A percentile compares a stretch with the other conserved stretches of the same genome.
Conservation (phyloP, 2,113 vertebrate genomes). For the Conger conger region DNA sequence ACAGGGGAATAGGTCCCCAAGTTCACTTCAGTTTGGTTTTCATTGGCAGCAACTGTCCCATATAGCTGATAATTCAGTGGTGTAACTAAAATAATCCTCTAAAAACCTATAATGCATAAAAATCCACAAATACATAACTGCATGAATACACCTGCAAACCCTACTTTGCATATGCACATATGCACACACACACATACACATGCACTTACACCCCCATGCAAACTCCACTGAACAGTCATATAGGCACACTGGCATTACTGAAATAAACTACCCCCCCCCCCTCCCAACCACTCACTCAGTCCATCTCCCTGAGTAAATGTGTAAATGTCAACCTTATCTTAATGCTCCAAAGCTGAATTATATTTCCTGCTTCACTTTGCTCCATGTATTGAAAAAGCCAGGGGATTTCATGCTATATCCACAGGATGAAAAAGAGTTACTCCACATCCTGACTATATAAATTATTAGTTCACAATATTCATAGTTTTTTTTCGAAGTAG, state of each 20-base stretch:
- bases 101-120: too few relatives aligned
- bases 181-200: neutral
- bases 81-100: neutral
- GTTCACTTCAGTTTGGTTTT: too few relatives aligned
- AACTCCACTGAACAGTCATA: neutral
- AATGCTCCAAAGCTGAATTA: slow-evolving; percentile 26
- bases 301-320: slow-evolving; percentile 32
- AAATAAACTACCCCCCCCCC: neutral
- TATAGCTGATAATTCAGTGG: too few relatives aligned
- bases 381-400: slow-evolving; percentile 1
- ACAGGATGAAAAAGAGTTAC: slow-evolving; percentile 6
- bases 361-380: slow-evolving; percentile 21
- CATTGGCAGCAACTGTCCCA: too few relatives aligned
- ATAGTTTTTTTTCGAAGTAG: neutral
- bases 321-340: slow-evolving; percentile 38
- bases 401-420: slow-evolving; percentile 1
- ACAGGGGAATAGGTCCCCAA: too few relatives aligned
- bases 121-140: neutral
- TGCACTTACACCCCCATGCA: neutral
- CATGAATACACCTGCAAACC: neutral
- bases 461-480: slow-evolving; percentile 14
- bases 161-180: neutral
- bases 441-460: neutral
- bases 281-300: slow-evolving; percentile 1
- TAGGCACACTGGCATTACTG: neutral